Percentiles rank a stretch among this genome's conserved stretches.
Evolutionary conservation across 2,113 vertebrate genomes (phyloP).

Genomic region (Rhinolophus sinicus): DNA sequence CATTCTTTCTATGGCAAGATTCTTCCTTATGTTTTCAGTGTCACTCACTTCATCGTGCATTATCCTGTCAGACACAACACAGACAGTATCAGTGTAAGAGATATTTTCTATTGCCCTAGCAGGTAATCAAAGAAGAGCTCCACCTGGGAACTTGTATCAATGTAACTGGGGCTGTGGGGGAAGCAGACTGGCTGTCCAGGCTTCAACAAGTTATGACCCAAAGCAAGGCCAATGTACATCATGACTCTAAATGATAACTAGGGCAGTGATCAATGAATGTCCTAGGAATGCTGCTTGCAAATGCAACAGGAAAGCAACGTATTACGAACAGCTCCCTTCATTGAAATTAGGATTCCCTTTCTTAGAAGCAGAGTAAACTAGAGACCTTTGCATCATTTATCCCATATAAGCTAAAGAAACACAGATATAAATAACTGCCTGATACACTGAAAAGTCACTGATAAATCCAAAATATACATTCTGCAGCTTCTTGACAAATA

Average conservation of each 20-base stretch:
- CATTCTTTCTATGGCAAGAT: constrained; percentile 97
- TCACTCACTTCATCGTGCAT: constrained; percentile 99
- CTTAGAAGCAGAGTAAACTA: not conserved
- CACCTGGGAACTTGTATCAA: not conserved
- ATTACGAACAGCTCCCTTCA: not conserved
- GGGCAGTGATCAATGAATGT: not conserved
- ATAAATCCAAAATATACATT: not conserved
- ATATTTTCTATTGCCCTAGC: not conserved
- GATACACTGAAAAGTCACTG: not conserved
- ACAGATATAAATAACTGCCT: not conserved
- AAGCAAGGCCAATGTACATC: not conserved
- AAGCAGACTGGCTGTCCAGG: not conserved
- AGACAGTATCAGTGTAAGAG: not conserved
- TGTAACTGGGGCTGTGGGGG: not conserved
- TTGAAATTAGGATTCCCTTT: not conserved
- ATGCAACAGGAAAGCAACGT: not conserved
- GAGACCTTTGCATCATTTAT: not conserved
- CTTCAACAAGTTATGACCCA: not conserved
- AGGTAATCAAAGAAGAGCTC: not conserved
- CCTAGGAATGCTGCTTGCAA: not conserved
- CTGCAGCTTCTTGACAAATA: not conserved
- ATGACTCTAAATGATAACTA: not conserved
- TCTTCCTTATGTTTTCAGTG: constrained; percentile 98
- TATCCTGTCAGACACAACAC: constrained; percentile 86
- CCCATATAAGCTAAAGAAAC: not conserved